These are phyloP conservation scores for Avahi laniger DNA, from an alignment of 2,797 vertebrate species.

Conservation along the genomic window DNA sequence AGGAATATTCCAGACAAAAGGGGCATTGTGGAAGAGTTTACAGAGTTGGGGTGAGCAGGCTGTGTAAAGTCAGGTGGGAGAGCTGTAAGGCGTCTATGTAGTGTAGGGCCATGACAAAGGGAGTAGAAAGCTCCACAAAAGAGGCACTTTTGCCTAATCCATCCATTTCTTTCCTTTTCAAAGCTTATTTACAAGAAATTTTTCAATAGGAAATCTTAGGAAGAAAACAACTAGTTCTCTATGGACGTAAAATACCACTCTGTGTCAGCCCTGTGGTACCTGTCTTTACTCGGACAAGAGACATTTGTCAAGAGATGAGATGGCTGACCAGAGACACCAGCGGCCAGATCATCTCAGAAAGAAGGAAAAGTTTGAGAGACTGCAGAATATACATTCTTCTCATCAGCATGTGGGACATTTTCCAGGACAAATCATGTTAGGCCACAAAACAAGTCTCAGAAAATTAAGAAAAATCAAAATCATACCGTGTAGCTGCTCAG, in stretches of 20 bases:
- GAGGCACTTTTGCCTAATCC: accelerated
- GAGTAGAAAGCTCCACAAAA: neutral
- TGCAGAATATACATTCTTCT: no score
- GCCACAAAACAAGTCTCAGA: no score
- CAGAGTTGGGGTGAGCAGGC: neutral
- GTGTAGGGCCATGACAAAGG: neutral
- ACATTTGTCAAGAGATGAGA: neutral
- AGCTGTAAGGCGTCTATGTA: accelerated
- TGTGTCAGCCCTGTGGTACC: neutral
- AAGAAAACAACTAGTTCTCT: neutral
- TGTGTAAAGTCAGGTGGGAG: accelerated
- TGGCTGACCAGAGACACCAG: no score
- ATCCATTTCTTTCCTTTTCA: neutral
- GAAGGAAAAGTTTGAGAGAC: no score
- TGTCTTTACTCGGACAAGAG: neutral
- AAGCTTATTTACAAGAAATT: neutral
- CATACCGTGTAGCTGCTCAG: no score
- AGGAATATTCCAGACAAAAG: no score
- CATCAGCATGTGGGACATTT: no score
- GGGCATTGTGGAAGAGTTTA: accelerated
- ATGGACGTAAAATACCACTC: neutral
- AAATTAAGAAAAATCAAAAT: no score
- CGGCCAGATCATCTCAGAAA: no score
- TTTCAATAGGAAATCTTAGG: neutral
- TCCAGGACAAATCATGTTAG: no score